Evolutionary conservation across 2,888 invertebrate species (phyloP), one percentile per base, ranked within the genome.

Genomic region (Nemotelus nigrinus): DNA sequence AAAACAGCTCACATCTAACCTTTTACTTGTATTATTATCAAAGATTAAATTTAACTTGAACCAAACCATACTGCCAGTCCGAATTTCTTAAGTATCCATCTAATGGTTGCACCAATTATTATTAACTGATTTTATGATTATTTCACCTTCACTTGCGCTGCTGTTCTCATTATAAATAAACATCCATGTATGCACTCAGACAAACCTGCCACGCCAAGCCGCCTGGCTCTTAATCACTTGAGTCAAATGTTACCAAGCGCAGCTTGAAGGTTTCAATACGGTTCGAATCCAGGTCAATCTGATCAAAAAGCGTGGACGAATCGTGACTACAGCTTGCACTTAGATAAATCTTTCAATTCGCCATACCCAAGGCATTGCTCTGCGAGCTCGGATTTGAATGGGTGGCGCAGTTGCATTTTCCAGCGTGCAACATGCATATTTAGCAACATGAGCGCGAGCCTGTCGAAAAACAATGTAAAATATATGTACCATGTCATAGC

Each of bases 251-350:
- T 70, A 53, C 41, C 70, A 70, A 55, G 55, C 55, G 41, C 8
- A 43, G n/a, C 47, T 55, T 70, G 70, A 70, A 53, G 70, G 70
- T 43, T 55, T 70, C 70, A 41, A 70, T 55, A 70, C 53, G 41
- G 6, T 41, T 55, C 50, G 47, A 70, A 70, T 74, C 10, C 60
- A 74, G 60, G 60, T 48, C 60, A 74, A 3, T 63, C 47, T 60
- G 45, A 63, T 74, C 74, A 74, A 74, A 74, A 74, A 74, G 74
- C 60, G 63, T 74, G 74, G 57, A 74, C 50, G 63, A 74, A 74
- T 74, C 74, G 74, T 74, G 74, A 74, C 58, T 58, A n/a, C 5
- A 50, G 43, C 67, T 48, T 48, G 39, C 48, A 48, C 70, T n/a
- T 43, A 70, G 70, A 70, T 70, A 53, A 70, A 70, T 70, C 70